Conservation (phyloP, 2,888 invertebrate species). For the Lutraria lutraria region DNA sequence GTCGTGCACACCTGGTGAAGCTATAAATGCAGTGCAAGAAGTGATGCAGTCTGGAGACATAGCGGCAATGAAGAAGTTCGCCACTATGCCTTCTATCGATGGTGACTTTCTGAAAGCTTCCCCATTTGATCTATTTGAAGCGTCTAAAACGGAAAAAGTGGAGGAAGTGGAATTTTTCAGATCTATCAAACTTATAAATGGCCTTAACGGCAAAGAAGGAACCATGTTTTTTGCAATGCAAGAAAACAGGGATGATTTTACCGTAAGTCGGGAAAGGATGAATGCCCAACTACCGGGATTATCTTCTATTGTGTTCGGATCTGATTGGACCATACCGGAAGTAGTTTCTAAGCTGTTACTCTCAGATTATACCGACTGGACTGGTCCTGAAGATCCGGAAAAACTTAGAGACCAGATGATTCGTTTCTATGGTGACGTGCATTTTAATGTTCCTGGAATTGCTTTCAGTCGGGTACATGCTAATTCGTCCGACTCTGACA, state of each 20-base stretch:
- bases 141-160: conserved; percentile 94
- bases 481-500: conserved; percentile 85
- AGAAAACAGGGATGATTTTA: not conserved
- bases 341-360: conserved; percentile 21
- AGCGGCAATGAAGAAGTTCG: not conserved
- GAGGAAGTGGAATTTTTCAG: conserved; percentile 97
- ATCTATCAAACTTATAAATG: conserved; percentile 92
- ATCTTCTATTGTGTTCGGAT: not conserved
- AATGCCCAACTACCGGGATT: conserved; percentile 8
- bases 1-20: not conserved
- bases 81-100: conserved; percentile 92
- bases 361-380: conserved; percentile 51
- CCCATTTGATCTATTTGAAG: conserved; percentile 91
- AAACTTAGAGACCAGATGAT: conserved; percentile 90
- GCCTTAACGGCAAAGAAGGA: conserved; percentile 93
- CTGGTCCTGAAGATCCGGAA: conserved; percentile 87
- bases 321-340: not conserved
- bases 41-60: not conserved
- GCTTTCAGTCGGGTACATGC: conserved; percentile 93
- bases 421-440: conserved; percentile 97
- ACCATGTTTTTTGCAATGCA: not conserved
- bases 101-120: conserved; percentile 95
- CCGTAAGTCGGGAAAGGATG: conserved; percentile 4
- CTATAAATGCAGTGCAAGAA: not conserved
- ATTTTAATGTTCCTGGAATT: conserved; percentile 90